These are phyloP conservation scores for Luperina nickerlii DNA, from an alignment of 2,888 invertebrate genomes.

Conservation along the genomic window DNA sequence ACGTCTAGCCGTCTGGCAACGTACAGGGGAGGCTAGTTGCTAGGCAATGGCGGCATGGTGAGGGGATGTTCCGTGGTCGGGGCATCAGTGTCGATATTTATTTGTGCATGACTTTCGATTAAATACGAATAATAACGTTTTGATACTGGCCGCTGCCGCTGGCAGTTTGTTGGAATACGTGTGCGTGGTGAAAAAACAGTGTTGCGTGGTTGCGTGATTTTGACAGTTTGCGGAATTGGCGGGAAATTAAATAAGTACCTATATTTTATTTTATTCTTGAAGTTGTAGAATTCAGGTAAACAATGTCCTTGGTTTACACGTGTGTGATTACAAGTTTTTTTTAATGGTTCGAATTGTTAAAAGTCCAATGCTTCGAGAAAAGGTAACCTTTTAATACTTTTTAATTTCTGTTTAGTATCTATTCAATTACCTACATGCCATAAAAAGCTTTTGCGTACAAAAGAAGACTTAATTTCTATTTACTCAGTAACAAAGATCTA, in stretches of 20 bases:
- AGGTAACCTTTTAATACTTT: neutral
- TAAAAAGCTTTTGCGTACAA: neutral
- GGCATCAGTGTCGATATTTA: slow-evolving; percentile 47
- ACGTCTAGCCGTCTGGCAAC: slow-evolving; percentile 74
- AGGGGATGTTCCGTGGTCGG: slow-evolving; percentile 42
- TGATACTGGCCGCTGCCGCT: slow-evolving; percentile 17
- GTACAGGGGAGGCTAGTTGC: slow-evolving; percentile 63
- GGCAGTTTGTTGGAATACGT: slow-evolving; percentile 19
- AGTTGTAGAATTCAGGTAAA: too few relatives aligned
- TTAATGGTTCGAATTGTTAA: neutral
- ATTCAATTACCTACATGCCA: slow-evolving; percentile 4
- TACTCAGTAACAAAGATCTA: slow-evolving; percentile 21
- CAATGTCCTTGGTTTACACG: neutral
- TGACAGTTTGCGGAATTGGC: slow-evolving; percentile 16
- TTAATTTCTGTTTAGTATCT: neutral
- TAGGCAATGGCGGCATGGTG: slow-evolving; percentile 51
- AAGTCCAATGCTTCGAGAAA: neutral
- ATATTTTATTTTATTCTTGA: neutral
- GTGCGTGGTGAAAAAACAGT: slow-evolving; percentile 11
- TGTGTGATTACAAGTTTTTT: neutral
- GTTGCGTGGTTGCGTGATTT: slow-evolving; percentile 8
- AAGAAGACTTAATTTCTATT: slow-evolving; percentile 35
- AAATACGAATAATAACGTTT: slow-evolving; percentile 35
- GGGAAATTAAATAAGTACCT: neutral
- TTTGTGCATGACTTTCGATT: slow-evolving; percentile 48